Conservation (phyloP, 2,797 vertebrate species). For the Karalla daura region DNA sequence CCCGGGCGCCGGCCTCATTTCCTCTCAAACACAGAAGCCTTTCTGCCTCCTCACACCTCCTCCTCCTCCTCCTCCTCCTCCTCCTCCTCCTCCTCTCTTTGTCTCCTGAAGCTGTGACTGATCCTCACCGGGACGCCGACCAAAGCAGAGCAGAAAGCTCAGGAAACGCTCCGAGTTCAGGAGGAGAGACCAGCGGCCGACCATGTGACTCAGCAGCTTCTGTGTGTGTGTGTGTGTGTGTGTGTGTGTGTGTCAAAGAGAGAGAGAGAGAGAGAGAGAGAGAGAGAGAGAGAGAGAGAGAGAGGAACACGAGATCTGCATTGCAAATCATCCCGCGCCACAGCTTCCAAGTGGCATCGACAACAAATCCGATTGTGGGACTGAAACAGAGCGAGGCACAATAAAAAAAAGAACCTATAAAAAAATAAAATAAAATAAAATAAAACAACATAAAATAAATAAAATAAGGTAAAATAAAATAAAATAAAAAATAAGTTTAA, state of each 20-base stretch:
- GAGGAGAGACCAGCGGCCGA: too few species aligned
- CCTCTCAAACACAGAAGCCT: slow-evolving; percentile 9
- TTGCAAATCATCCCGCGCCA: slow-evolving; percentile 47
- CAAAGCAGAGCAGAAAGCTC: slow-evolving; percentile 37
- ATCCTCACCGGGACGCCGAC: slow-evolving; percentile 26
- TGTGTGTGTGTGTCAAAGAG: neutral
- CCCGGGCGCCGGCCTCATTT: slow-evolving; percentile 53
- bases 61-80: slow-evolving; percentile 27
- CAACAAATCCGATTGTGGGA: slow-evolving; percentile 29
- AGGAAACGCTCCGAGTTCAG: slow-evolving; percentile 41
- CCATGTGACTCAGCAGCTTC: slow-evolving; percentile 55
- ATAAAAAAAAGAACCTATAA: too few species aligned
- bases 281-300: too few species aligned
- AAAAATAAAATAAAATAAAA: too few species aligned
- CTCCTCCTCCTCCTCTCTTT: slow-evolving; percentile 24
- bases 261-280: neutral
- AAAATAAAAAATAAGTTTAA: too few species aligned
- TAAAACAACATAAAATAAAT: too few species aligned
- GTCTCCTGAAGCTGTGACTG: slow-evolving; percentile 23
- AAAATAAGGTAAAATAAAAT: too few species aligned
- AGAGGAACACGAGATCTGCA: slow-evolving; percentile 46
- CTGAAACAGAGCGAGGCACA: slow-evolving; percentile 26
- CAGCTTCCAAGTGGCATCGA: slow-evolving; percentile 35
- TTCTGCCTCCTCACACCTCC: slow-evolving; percentile 27
- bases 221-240: slow-evolving; percentile 5